Base-by-base conservation (phyloP, 35 echinoderm and acorn worm genomes). In the Anneissia japonica region DNA sequence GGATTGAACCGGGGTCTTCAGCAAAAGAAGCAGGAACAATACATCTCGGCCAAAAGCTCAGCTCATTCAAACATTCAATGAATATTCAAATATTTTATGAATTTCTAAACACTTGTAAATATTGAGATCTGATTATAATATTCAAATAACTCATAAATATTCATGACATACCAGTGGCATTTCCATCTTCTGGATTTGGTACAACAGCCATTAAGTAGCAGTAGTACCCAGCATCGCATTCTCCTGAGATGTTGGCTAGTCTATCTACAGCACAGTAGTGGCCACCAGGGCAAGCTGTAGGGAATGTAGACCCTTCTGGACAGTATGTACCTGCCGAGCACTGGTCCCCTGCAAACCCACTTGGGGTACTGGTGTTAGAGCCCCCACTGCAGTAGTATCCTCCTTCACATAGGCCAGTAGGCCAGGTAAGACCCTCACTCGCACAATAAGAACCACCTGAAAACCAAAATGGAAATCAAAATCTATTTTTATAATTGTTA, bases 171-270 rank as follows among this genome's bases (percentile, higher is more conserved):
- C 93, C 95, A 75, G 95, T 97, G 0, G 82, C 88, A 88, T 96
- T 96, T 17, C 95, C 95, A 91, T 98, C 95, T 36, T 84, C 88
- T 4, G 95, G 95, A 56, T 90, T 93, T n/a, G 95, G 89, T 28
- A 91, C 86, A 0, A 78, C 88, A 13, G 95, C 95, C 80, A 81
- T 98, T 0, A 87, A 75, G 19, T 78, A 80, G 37, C 95, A 98
- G 80, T 91, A 98, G 81, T 87, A 93, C 16, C 95, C 95, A n/a
- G 95, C 72, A 74, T 91, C 91, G 45, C 95, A 98, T 30, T 81
- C 38, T 17, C 95, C 95, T 0, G 95, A 98, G 0, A 89, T 93
- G 41, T 98, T 93, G 46, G 74, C 85, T 89, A 98, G 84, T 29
- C 40, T 34, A 72, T 89, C 86, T 0, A 81, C 74, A 0, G 95